These are phyloP conservation scores for Noctilio leporinus DNA, from an alignment of 2,113 vertebrate genomes.

Conservation along the genomic window DNA sequence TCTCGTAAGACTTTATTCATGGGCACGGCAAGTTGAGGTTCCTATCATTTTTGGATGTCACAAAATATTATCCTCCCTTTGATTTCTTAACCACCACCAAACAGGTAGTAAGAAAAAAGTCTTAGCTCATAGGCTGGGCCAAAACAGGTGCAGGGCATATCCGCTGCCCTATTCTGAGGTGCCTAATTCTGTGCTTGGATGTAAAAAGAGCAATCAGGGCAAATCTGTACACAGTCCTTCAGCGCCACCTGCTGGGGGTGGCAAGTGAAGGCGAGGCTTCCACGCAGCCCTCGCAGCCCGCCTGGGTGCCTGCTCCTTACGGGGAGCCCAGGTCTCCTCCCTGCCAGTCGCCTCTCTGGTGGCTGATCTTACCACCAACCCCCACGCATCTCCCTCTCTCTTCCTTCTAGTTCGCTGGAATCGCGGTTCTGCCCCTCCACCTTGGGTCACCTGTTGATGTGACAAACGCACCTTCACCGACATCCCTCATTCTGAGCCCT, in stretches of 20 bases:
- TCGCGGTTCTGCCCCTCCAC: not conserved
- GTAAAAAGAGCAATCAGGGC: not conserved
- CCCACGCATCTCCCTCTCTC: too few species aligned
- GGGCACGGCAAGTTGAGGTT: not conserved
- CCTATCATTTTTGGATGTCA: not conserved
- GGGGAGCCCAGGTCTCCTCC: not conserved
- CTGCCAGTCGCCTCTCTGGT: not conserved
- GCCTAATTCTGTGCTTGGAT: not conserved
- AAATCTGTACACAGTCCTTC: not conserved
- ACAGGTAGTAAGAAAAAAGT: not conserved
- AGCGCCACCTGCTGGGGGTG: rapidly evolving
- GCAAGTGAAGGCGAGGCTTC: not conserved
- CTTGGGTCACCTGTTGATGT: not conserved
- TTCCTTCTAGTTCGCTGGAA: not conserved
- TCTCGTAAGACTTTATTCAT: not conserved
- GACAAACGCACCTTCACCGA: not conserved
- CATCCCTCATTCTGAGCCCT: not conserved
- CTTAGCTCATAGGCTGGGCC: not conserved
- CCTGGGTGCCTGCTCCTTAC: not conserved
- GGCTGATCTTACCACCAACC: not conserved
- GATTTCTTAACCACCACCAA: not conserved
- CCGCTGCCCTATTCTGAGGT: not conserved
- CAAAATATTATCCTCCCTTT: not conserved
- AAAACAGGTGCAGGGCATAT: not conserved
- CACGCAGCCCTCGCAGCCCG: not conserved